A percentile compares a stretch with the other conserved stretches of the same genome.
These are phyloP conservation scores for Drosophila pallidifrons DNA, from an alignment of 1,140 invertebrate genomes.

Conservation along the genomic window DNA sequence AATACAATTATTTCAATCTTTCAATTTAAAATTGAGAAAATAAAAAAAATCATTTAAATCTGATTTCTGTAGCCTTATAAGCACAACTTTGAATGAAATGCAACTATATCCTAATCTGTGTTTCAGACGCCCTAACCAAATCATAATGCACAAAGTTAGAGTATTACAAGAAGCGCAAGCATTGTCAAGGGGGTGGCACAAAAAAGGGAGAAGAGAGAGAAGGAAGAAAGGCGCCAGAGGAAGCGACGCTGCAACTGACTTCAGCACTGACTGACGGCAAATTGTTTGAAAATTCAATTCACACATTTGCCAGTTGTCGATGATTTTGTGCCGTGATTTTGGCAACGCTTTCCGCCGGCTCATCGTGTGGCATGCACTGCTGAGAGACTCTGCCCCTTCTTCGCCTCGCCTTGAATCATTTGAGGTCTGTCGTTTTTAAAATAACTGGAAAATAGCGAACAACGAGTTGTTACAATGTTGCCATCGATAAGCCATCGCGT, in stretches of 20 bases:
- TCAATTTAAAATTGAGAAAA: no score
- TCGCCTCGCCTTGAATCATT: conserved; percentile 9
- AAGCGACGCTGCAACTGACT: conserved; percentile 46
- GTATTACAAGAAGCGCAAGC: not conserved
- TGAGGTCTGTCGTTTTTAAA: conserved; percentile 55
- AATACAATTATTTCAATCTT: no score
- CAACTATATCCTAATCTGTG: no score
- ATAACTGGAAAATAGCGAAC: conserved; percentile 80
- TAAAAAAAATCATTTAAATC: no score
- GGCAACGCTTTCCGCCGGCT: conserved; percentile 57
- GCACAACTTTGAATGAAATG: no score
- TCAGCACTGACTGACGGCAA: conserved; percentile 53
- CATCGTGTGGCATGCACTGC: conserved; percentile 43
- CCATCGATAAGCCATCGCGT: conserved; percentile 13
- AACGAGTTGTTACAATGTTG: conserved; percentile 78
- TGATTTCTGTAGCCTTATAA: no score
- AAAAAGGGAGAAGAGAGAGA: not conserved
- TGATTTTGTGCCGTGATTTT: conserved; percentile 77
- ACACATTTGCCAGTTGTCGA: conserved; percentile 83
- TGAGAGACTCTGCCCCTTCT: not conserved
- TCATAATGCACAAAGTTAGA: not conserved
- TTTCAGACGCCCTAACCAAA: not conserved
- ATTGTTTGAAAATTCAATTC: conserved; percentile 83
- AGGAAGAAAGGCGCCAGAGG: not conserved
- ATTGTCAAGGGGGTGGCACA: conserved; percentile 1